Evolutionary conservation across 2,888 invertebrate species (phyloP), one percentile per base, ranked within the genome.

Genomic region (Pterostichus madidus): DNA sequence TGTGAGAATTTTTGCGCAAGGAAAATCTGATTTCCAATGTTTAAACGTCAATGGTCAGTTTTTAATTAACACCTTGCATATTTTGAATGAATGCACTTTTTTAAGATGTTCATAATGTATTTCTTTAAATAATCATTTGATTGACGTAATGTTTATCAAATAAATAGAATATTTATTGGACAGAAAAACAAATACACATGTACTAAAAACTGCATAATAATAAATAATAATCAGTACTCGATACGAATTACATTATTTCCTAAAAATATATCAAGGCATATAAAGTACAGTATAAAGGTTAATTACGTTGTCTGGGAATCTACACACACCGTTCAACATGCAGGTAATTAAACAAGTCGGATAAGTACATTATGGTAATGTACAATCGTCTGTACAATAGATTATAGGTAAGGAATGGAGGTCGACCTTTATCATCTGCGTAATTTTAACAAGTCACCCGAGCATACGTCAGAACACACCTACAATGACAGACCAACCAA

Each of bases 401-500:
- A 31, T 59, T 59, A 59, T 31, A 11, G 59, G 24, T 11, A 59
- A 71, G 15, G 39, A 44, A 71, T 44, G 24, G 13, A 7, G 31
- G 13, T 5, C 15, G 80, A 68, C 46, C 80, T 80, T 80, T 80
- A 68, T 8, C 49, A 31, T 68, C n/a, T 32, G 32, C 49, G 64
- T 80, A 68, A 49, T 80, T 68, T 80, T 15, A 49, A 52, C 64
- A 80, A 80, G 80, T 80, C 80, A 80, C 32, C 10, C 2, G 2
- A 24, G 39, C 15, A 32, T 61, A 80, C 68, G 80, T 80, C 64
- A 80, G 68, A n/a, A 80, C 68, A 80, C 80, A 80, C 80, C 80
- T 80, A 80, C 80, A 68, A 11, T 8, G 24, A 71, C 7, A 35
- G 13, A 35, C 64, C 64, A 64, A 39, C 35, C 64, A 39, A n/a